Evolutionary conservation across 92 coral and sea anemone genomes (phyloP), one percentile per base, ranked within the genome.

Genomic region (Nematostella vectensis): DNA sequence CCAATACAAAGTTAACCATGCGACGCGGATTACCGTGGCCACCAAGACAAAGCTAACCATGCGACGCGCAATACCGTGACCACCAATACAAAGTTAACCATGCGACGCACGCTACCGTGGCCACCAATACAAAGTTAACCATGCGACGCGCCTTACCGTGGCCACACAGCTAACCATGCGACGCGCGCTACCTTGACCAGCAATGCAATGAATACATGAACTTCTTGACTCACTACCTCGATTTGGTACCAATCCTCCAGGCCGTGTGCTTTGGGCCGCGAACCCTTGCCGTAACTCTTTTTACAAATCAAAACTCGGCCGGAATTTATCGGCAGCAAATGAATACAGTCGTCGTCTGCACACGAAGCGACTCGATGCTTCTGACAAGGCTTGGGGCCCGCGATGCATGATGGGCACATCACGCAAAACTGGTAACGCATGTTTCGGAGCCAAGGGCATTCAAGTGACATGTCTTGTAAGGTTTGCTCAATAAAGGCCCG

Each of bases 391-490:
- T 60, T 48, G 26, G 28, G 21, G 12, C 49, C 33, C 44, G 4
- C 44, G 11, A 48, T 17, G 64, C 86, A 79, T 15, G 81, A 72
- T 1, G 86, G 76, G 47, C 86, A 79, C 16, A 62, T 39, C 49
- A 79, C 86, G 47, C 67, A 64, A 1, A 79, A 37, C 59, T 79
- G 61, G 59, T 67, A 74, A 31, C 59, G 59, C 76, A 79, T 59
- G 62, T 57, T 51, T 20, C 81, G 80, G 29, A 74, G 54, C 48
- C 80, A 79, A 11, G 59, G 65, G 55, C 71, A 79, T 43, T 79
- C 86, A 48, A 55, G 60, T 67, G 86, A 67, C 29, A 79, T 40
- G 24, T 47, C 72, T 20, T 38, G 44, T 31, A 79, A 49, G n/a
- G 75, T 60, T 21, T 65, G 28, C 60, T 65, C 75, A 50, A 79